phyloP scores from a whole-genome alignment of 2,797 vertebrate genomes.

The Lycodopsis pacificus region DNA sequence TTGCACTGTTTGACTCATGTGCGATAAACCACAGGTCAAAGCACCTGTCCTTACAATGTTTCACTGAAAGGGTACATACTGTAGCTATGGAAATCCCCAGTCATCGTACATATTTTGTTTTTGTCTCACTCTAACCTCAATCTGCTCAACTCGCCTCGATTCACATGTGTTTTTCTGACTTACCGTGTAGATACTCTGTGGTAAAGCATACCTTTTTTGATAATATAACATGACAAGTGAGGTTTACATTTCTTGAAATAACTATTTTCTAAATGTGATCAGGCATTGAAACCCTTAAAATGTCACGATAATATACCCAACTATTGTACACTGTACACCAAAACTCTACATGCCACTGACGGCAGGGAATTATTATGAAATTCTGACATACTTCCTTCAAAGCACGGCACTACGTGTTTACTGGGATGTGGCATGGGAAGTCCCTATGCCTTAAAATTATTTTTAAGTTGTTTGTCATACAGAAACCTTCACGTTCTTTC shows the following conservation, averaged over 20 bases:
- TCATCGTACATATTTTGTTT: constrained; percentile 61
- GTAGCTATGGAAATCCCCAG: constrained; percentile 71
- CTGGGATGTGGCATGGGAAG: constrained; percentile 70
- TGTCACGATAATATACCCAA: background rate
- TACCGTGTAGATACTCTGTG: constrained; percentile 8
- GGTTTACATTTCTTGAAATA: background rate
- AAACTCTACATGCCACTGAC: background rate
- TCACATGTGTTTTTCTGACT: constrained; percentile 55
- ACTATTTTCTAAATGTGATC: background rate
- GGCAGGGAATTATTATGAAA: constrained; percentile 72
- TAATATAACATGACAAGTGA: constrained; percentile 16
- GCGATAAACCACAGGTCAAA: constrained; percentile 45
- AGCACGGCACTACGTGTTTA: constrained; percentile 46
- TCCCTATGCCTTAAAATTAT: constrained; percentile 67
- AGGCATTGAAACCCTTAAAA: background rate
- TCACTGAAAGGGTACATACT: constrained; percentile 23
- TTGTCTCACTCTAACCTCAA: constrained; percentile 57
- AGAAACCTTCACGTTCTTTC: constrained; percentile 16
- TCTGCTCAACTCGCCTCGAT: constrained; percentile 14
- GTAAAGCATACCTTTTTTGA: constrained; percentile 11
- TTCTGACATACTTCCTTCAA: constrained; percentile 76
- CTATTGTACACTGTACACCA: background rate
- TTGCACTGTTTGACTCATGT: constrained; percentile 47
- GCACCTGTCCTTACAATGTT: constrained; percentile 58
- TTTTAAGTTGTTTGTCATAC: constrained; percentile 42